A percentile compares a stretch with the other conserved stretches of the same genome.
Evolutionary conservation across 2,888 invertebrate species (phyloP).

Genomic region (Pseudococcus longispinus): DNA sequence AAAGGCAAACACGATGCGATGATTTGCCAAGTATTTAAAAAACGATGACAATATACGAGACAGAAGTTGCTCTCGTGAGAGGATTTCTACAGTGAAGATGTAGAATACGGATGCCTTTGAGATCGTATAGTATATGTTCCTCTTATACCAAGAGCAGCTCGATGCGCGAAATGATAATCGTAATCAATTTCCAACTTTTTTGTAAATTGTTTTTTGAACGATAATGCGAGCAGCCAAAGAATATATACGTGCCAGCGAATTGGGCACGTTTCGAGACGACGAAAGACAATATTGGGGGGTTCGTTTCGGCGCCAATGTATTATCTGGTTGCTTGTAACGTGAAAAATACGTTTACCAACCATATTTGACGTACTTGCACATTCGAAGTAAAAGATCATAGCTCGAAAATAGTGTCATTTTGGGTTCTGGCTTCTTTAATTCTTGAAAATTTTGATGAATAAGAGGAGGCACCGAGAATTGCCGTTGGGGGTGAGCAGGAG

Average conservation of each 20-base stretch:
- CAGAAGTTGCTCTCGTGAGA: background rate
- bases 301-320: conserved; percentile 3
- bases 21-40: background rate
- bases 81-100: too few relatives aligned
- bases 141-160: too few relatives aligned
- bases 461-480: too few relatives aligned
- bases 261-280: background rate
- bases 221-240: background rate
- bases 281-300: background rate
- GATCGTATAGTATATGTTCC: too few relatives aligned
- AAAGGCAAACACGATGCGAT: background rate
- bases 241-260: background rate
- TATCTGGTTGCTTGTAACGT: background rate
- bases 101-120: too few relatives aligned
- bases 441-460: too few relatives aligned
- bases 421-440: too few relatives aligned
- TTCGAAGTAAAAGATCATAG: too few relatives aligned
- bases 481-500: too few relatives aligned
- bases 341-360: background rate
- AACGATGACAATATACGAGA: background rate
- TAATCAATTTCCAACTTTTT: background rate
- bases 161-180: background rate
- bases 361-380: too few relatives aligned
- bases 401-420: too few relatives aligned
- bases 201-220: conserved; percentile 9